Conservation (phyloP, 2,113 vertebrate genomes). For the Grus americana region DNA sequence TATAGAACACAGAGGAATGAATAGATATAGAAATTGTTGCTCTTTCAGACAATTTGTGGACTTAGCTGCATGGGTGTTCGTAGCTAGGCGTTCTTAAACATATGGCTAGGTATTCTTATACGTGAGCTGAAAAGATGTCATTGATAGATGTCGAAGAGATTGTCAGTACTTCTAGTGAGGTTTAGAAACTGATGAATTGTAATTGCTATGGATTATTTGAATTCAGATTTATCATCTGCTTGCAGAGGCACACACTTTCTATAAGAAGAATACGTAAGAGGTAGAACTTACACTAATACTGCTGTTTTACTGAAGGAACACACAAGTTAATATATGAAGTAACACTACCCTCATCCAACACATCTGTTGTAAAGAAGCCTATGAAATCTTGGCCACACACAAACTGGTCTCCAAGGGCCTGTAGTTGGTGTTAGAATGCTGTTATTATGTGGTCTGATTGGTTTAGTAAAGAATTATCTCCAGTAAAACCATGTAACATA, state of each 20-base stretch:
- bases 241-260: background rate
- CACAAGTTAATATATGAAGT: conserved; percentile 63
- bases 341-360: conserved; percentile 71
- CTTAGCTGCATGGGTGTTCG: background rate
- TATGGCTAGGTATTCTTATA: background rate
- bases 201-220: background rate
- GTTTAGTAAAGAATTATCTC: conserved; percentile 72
- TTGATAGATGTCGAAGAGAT: background rate
- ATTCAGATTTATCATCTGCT: background rate
- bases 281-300: conserved; percentile 10
- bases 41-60: background rate
- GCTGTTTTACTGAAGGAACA: conserved; percentile 50
- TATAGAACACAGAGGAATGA: background rate
- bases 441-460: conserved; percentile 75
- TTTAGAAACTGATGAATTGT: background rate
- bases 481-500: conserved; percentile 62
- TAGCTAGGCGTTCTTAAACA: background rate
- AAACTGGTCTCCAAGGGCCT: conserved; percentile 64
- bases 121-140: background rate
- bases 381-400: conserved; percentile 78
- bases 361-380: conserved; percentile 74
- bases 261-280: background rate
- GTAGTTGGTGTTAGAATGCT: conserved; percentile 69
- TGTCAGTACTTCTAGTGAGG: background rate
- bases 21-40: background rate